phyloP scores from a whole-genome alignment of 2,888 invertebrate species.

The Lathronympha strigana region DNA sequence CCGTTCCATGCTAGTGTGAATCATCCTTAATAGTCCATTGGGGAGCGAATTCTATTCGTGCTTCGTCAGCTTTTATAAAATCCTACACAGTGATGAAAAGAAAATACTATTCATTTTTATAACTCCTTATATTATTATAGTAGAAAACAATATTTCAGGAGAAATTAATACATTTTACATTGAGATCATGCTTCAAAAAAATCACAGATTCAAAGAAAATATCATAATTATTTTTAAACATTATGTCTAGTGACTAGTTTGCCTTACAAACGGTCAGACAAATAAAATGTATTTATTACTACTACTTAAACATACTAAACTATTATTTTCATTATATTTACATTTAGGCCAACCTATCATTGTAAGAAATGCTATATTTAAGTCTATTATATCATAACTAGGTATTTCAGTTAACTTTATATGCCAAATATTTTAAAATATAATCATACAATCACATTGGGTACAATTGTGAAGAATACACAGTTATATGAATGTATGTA shows the following conservation, averaged over 20 bases:
- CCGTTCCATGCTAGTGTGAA: no score
- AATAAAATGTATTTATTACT: constrained; percentile 52
- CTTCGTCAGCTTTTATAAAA: no score
- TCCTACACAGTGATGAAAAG: not conserved
- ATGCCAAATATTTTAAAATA: constrained; percentile 26
- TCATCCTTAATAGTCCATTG: no score
- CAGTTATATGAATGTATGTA: not conserved
- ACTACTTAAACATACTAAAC: constrained; percentile 39
- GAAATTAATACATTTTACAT: constrained; percentile 32
- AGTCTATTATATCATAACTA: constrained; percentile 15
- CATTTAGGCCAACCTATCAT: constrained; percentile 53
- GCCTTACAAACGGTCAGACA: constrained; percentile 32
- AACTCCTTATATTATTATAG: constrained; percentile 39
- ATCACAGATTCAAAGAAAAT: constrained; percentile 30
- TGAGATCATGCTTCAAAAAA: constrained; percentile 31
- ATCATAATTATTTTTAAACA: constrained; percentile 30
- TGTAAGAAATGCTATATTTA: constrained; percentile 63
- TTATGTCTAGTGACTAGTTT: constrained; percentile 35
- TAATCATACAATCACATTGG: constrained; percentile 18
- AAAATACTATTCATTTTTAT: constrained; percentile 24
- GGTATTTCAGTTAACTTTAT: constrained; percentile 22
- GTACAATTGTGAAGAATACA: constrained; percentile 16
- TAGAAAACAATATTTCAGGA: constrained; percentile 36
- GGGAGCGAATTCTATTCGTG: no score
- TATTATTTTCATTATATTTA: constrained; percentile 47